Evolutionary conservation across 2,888 invertebrate species (phyloP).

Genomic region (Marronus borbonicus): DNA sequence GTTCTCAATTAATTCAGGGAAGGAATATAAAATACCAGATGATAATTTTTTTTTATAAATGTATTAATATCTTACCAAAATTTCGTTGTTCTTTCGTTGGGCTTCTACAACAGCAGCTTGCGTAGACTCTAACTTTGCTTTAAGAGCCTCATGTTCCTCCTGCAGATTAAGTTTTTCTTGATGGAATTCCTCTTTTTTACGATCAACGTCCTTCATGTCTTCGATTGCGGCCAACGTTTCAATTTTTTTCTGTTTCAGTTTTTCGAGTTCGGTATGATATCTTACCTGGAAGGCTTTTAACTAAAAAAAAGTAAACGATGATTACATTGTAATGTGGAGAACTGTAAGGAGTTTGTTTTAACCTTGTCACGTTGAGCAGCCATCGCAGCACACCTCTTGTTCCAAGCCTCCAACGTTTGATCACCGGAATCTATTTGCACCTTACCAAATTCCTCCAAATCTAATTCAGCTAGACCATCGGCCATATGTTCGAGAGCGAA

Average conservation of each 20-base stretch:
- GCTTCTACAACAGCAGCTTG: conserved; percentile 56
- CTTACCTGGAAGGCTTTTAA: conserved; percentile 48
- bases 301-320: conserved; percentile 8
- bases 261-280: conserved; percentile 53
- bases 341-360: not conserved
- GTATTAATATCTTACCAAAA: conserved; percentile 53
- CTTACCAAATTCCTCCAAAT: conserved; percentile 57
- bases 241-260: conserved; percentile 52
- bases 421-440: conserved; percentile 48
- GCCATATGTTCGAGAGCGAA: conserved; percentile 55
- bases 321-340: not conserved
- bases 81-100: conserved; percentile 54
- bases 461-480: conserved; percentile 55
- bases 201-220: conserved; percentile 54
- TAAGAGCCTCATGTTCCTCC: conserved; percentile 52
- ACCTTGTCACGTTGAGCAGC: conserved; percentile 44
- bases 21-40: too few species aligned
- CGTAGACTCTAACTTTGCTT: conserved; percentile 55
- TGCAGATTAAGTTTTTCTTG: conserved; percentile 50
- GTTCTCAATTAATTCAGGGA: too few species aligned
- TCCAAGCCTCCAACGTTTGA: conserved; percentile 50
- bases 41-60: not conserved
- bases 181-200: conserved; percentile 53
- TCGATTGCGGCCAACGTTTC: conserved; percentile 52
- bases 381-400: conserved; percentile 43